Percentiles rank a stretch among this genome's conserved stretches.
Conservation (phyloP, 2,888 invertebrate genomes). For the Dasypogon diadema region DNA sequence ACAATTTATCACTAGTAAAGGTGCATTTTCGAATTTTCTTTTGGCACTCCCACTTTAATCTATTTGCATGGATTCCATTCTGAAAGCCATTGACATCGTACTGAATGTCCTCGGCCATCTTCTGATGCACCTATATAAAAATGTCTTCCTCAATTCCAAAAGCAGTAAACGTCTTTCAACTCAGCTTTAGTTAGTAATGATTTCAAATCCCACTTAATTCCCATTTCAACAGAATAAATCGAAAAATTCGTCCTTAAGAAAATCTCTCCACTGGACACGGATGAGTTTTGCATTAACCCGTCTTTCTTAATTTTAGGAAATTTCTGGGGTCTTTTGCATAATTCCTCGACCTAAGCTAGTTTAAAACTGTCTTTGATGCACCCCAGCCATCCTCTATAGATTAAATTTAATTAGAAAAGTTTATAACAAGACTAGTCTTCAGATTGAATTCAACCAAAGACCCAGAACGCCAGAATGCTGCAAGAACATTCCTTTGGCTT, state of each 20-base stretch:
- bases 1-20: too few species aligned
- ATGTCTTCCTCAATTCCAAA: too few species aligned
- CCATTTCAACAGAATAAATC: too few species aligned
- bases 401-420: constrained; percentile 47
- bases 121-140: too few species aligned
- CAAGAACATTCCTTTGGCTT: constrained; percentile 7
- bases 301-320: constrained; percentile 28
- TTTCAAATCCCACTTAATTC: too few species aligned
- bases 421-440: constrained; percentile 28
- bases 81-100: too few species aligned
- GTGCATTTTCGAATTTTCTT: too few species aligned
- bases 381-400: not conserved
- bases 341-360: constrained; percentile 9
- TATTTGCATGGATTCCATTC: too few species aligned
- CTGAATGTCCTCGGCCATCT: too few species aligned
- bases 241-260: not conserved
- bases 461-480: constrained; percentile 4
- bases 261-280: constrained; percentile 4
- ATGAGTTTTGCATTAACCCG: not conserved
- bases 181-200: too few species aligned
- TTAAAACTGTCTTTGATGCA: constrained; percentile 20
- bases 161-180: too few species aligned
- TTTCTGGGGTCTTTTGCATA: constrained; percentile 29
- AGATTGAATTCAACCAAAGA: constrained; percentile 22
- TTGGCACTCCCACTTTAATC: too few species aligned